phyloP scores from a whole-genome alignment of 2,797 vertebrate species.

The Platyrinchus mystaceus region DNA sequence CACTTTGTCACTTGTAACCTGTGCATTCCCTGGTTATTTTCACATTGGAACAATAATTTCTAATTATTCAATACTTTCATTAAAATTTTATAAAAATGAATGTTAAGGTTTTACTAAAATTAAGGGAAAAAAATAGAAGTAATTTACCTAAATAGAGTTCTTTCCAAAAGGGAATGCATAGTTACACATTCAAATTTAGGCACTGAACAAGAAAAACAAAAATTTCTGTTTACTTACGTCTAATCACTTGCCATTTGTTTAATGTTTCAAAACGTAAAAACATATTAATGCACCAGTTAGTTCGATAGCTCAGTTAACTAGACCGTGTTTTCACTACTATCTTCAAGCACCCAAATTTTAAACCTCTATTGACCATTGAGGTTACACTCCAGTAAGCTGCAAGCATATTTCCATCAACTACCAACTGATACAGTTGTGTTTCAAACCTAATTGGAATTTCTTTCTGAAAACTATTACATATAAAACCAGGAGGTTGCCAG shows the following conservation, averaged over 20 bases:
- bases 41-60: background rate
- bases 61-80: background rate
- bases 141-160: background rate
- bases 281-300: background rate
- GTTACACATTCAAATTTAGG: background rate
- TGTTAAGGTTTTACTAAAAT: background rate
- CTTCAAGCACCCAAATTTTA: background rate
- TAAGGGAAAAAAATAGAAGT: fast-evolving
- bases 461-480: background rate
- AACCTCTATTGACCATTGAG: background rate
- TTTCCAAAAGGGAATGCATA: background rate
- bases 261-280: background rate
- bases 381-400: background rate
- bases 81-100: background rate
- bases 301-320: background rate
- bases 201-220: background rate
- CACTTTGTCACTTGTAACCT: background rate
- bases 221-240: background rate
- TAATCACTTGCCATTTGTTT: background rate
- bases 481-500: background rate
- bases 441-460: background rate
- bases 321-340: background rate
- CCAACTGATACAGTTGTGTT: background rate
- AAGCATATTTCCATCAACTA: background rate
- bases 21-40: background rate